These are phyloP conservation scores for Autographa gamma DNA, from an alignment of 2,888 invertebrate species.

Conservation along the genomic window DNA sequence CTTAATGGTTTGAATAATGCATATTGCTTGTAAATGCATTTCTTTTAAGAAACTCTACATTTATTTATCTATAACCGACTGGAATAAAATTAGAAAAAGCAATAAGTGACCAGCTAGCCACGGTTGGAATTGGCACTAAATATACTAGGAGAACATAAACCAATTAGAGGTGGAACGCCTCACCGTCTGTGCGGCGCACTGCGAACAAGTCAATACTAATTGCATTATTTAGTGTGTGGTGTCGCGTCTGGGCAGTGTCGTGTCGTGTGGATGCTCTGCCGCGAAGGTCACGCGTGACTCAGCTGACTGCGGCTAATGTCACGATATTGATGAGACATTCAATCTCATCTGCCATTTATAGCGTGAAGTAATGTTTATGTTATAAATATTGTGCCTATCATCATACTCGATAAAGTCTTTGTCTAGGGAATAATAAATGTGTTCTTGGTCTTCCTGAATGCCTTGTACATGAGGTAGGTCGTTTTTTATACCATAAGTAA, in stretches of 20 bases:
- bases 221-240: slow-evolving; percentile 39
- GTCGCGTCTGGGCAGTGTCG: slow-evolving; percentile 48
- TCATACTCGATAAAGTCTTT: slow-evolving; percentile 17
- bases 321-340: slow-evolving; percentile 24
- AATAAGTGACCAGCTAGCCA: too few relatives aligned
- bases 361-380: slow-evolving; percentile 23
- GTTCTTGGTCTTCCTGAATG: slow-evolving; percentile 35
- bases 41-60: too few relatives aligned
- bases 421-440: slow-evolving; percentile 26
- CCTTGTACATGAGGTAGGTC: slow-evolving; percentile 11
- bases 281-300: slow-evolving; percentile 38
- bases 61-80: too few relatives aligned
- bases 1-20: background rate
- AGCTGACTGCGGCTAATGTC: slow-evolving; percentile 25
- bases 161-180: slow-evolving; percentile 43
- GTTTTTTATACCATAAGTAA: too few relatives aligned
- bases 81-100: too few relatives aligned
- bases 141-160: slow-evolving; percentile 36
- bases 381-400: slow-evolving; percentile 30
- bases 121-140: slow-evolving; percentile 9
- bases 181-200: slow-evolving; percentile 22
- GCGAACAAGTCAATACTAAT: slow-evolving; percentile 49
- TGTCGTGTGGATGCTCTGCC: slow-evolving; percentile 22
- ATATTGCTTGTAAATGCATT: background rate
- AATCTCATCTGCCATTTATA: slow-evolving; percentile 26